Evolutionary conservation across 2,113 vertebrate species (phyloP).

Genomic region (Delphinapterus leucas): DNA sequence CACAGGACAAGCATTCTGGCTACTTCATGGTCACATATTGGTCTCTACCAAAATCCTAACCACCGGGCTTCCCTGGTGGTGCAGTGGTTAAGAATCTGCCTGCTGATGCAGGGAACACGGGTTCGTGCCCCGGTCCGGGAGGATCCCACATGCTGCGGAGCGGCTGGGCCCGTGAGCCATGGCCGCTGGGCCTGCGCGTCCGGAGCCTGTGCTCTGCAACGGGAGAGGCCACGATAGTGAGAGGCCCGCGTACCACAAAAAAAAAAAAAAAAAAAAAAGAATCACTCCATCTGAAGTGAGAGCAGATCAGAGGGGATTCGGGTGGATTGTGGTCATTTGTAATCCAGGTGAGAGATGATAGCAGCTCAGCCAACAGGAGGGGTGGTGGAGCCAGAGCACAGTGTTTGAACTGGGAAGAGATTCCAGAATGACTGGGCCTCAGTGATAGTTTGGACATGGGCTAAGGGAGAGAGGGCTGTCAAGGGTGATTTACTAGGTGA

Average conservation of each 20-base stretch:
- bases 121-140: too few species aligned
- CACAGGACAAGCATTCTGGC: not conserved
- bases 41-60: not conserved
- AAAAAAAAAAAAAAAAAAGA: not conserved
- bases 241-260: accelerated
- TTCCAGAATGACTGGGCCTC: not conserved
- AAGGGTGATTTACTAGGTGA: not conserved
- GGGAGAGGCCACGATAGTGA: too few species aligned
- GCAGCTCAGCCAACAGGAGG: not conserved
- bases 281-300: not conserved
- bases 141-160: too few species aligned
- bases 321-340: not conserved
- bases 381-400: not conserved
- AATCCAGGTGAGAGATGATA: not conserved
- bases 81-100: too few species aligned
- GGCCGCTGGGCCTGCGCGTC: too few species aligned
- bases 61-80: not conserved
- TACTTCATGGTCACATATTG: not conserved
- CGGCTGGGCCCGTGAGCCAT: too few species aligned
- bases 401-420: not conserved
- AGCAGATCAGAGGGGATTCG: not conserved
- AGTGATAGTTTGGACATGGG: not conserved
- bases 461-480: not conserved
- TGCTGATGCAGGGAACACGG: too few species aligned
- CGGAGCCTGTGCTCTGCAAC: too few species aligned